These are phyloP conservation scores for Alethe diademata DNA, from an alignment of 2,113 vertebrate genomes.

Conservation along the genomic window DNA sequence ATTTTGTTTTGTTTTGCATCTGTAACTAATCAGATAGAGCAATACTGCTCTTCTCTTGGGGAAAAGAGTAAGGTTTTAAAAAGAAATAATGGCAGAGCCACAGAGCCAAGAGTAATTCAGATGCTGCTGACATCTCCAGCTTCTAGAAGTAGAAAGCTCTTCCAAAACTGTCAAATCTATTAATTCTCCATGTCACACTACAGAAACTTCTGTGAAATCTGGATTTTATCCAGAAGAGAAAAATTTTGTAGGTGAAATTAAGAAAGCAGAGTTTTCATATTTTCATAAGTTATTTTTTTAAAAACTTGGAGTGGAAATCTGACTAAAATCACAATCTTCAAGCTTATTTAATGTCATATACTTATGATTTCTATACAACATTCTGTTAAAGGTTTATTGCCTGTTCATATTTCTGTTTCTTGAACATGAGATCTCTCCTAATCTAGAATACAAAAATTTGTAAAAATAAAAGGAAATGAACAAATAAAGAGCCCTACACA, in stretches of 20 bases:
- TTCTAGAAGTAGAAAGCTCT: not conserved
- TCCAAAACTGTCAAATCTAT: not conserved
- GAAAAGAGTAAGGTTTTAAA: not conserved
- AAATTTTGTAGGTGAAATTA: not conserved
- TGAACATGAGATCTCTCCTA: conserved; percentile 72
- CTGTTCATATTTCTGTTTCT: conserved; percentile 66
- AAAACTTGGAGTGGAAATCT: not conserved
- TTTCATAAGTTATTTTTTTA: not conserved
- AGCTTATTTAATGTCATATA: not conserved
- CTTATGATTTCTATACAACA: conserved; percentile 59
- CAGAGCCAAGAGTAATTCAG: not conserved
- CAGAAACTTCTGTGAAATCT: not conserved
- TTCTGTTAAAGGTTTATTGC: conserved; percentile 58
- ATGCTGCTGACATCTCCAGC: not conserved
- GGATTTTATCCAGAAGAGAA: not conserved
- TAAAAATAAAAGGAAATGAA: not conserved
- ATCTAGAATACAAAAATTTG: conserved; percentile 11
- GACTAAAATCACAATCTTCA: not conserved
- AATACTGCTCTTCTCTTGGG: not conserved
- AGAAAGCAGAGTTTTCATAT: not conserved
- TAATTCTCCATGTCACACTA: not conserved
- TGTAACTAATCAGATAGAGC: not conserved
- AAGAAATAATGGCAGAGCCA: not conserved
- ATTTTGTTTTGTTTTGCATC: not conserved
- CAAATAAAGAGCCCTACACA: not conserved